A percentile compares a stretch with the other conserved stretches of the same genome.
Evolutionary conservation across 2,113 vertebrate genomes (phyloP).

Genomic region (Recurvirostra avosetta): DNA sequence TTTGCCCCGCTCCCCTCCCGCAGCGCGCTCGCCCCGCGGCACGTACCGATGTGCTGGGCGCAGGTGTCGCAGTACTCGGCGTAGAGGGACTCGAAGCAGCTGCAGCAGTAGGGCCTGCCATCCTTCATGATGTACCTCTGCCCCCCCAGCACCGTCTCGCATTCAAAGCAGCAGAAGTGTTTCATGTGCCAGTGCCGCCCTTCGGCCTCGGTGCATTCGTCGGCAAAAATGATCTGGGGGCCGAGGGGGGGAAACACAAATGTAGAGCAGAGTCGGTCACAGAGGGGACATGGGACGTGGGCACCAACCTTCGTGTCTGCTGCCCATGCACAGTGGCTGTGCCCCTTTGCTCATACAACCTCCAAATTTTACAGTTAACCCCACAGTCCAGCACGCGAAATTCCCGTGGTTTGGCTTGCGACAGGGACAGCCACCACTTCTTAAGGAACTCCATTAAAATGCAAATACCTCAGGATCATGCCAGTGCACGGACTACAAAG

Average conservation of each 20-base stretch:
- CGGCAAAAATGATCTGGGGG: slow-evolving; percentile 94
- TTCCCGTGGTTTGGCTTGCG: not conserved
- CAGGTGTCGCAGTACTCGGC: slow-evolving; percentile 97
- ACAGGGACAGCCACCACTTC: not conserved
- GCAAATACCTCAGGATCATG: accelerated
- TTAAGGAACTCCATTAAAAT: not conserved
- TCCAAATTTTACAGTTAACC: not conserved
- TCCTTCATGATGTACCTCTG: slow-evolving; percentile 99
- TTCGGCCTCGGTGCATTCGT: slow-evolving; percentile 97
- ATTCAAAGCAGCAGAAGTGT: slow-evolving; percentile 99
- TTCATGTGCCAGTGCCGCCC: slow-evolving; percentile 99
- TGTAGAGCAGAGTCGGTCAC: accelerated
- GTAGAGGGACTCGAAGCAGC: slow-evolving; percentile 95
- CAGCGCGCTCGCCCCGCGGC: not conserved
- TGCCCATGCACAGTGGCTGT: accelerated
- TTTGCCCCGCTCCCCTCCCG: accelerated
- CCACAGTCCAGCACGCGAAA: not conserved
- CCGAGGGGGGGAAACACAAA: not conserved
- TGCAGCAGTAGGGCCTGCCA: slow-evolving; percentile 94
- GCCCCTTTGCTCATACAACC: not conserved
- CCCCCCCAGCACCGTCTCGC: slow-evolving; percentile 91
- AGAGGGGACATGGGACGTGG: accelerated
- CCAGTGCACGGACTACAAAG: not conserved
- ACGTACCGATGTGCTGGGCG: slow-evolving; percentile 94
- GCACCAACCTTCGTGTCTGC: not conserved